Percentiles rank a stretch among this genome's conserved stretches.
Conservation (phyloP, 1,140 invertebrate species). For the Papilio glaucus region DNA sequence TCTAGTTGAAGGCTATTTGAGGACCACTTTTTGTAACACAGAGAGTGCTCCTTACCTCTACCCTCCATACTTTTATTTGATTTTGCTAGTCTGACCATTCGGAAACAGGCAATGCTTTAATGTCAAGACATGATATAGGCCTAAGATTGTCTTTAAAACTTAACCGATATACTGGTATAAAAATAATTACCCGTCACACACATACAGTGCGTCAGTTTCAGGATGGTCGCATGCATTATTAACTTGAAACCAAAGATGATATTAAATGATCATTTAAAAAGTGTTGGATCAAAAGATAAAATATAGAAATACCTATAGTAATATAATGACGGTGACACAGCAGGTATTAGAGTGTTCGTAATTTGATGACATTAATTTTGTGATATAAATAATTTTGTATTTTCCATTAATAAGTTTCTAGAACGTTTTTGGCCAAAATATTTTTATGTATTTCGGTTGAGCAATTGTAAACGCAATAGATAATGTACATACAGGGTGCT, state of each 20-base stretch:
- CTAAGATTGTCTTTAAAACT: background rate
- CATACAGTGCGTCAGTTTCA: constrained; percentile 15
- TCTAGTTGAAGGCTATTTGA: too few relatives aligned
- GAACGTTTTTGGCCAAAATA: too few relatives aligned
- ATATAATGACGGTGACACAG: constrained; percentile 13
- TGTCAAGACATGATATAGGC: background rate
- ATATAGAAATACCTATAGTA: background rate
- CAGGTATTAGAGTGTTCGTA: background rate
- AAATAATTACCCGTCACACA: too few relatives aligned
- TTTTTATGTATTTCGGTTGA: background rate
- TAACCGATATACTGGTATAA: background rate
- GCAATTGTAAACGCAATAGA: background rate
- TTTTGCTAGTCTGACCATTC: constrained; percentile 53
- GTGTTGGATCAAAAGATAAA: constrained; percentile 34
- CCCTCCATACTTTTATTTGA: too few relatives aligned
- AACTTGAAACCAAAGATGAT: constrained; percentile 66
- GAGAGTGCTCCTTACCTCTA: too few relatives aligned
- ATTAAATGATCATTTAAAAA: constrained; percentile 53
- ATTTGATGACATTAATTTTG: background rate
- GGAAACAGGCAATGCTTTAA: constrained; percentile 21
- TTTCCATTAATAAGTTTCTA: too few relatives aligned
- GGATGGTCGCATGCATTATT: constrained; percentile 47
- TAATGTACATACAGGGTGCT: background rate
- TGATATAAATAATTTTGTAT: background rate
- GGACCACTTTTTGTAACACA: too few relatives aligned